phyloP scores from a whole-genome alignment of 2,797 vertebrate genomes.

The Yasuhikotakia modesta region DNA sequence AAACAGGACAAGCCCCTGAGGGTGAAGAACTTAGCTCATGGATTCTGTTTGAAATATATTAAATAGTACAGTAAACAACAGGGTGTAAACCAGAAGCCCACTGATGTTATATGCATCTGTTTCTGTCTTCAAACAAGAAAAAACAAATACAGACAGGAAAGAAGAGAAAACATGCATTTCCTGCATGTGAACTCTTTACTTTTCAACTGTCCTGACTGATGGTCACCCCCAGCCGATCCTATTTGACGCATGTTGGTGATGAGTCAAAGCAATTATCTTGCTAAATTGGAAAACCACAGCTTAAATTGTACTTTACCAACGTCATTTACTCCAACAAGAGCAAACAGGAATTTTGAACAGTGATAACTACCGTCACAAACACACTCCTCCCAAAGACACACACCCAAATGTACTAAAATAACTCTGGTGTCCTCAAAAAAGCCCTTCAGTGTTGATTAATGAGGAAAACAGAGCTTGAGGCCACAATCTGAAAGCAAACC shows the following conservation, averaged over 20 bases:
- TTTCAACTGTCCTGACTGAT: background rate
- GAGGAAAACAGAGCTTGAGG: constrained; percentile 38
- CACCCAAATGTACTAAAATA: constrained; percentile 38
- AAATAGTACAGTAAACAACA: constrained; percentile 23
- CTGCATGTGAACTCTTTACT: constrained; percentile 11
- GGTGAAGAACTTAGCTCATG: background rate
- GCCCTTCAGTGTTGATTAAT: constrained; percentile 41
- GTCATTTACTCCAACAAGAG: background rate
- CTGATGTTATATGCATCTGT: background rate
- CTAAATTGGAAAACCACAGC: background rate
- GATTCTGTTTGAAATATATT: constrained; percentile 9
- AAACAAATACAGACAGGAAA: background rate
- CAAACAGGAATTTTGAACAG: background rate
- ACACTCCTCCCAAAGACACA: constrained; percentile 14
- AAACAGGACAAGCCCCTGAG: background rate
- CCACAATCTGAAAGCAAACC: constrained; percentile 30
- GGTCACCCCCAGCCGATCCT: background rate
- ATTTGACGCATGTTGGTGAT: background rate
- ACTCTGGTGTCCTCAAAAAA: constrained; percentile 40
- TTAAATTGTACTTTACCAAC: background rate
- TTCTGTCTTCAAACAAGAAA: constrained; percentile 14
- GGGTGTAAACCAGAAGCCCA: background rate
- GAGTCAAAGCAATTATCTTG: constrained; percentile 5
- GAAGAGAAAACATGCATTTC: background rate
- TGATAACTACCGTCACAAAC: constrained; percentile 6